These are phyloP conservation scores for Raja brachyura DNA, from an alignment of 2,113 vertebrate genomes.

Conservation along the genomic window DNA sequence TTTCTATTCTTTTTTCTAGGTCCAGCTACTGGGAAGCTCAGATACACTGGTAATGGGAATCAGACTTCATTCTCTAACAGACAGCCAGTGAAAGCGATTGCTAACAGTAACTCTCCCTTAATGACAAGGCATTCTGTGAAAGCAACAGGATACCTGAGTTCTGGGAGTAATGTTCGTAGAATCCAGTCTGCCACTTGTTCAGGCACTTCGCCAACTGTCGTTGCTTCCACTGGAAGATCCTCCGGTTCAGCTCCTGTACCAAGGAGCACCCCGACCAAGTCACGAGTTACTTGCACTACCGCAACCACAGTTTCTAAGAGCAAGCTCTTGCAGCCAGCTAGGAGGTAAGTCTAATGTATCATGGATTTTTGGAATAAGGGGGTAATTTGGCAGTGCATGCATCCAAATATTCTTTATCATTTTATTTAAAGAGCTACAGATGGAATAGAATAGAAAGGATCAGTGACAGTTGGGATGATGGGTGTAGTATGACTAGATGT, in stretches of 20 bases:
- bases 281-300: constrained; percentile 39
- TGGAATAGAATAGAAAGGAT: no score
- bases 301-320: constrained; percentile 54
- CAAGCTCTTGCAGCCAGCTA: constrained; percentile 60
- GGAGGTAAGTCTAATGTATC: constrained; percentile 56
- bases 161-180: constrained; percentile 50
- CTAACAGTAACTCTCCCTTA: constrained; percentile 57
- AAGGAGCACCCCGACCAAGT: constrained; percentile 52
- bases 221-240: constrained; percentile 48
- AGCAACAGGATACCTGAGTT: constrained; percentile 51
- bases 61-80: constrained; percentile 63
- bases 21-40: constrained; percentile 62
- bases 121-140: constrained; percentile 58
- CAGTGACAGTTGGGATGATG: no score
- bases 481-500: no score
- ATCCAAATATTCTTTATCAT: background rate
- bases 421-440: background rate
- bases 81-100: constrained; percentile 63
- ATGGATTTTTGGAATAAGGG: background rate
- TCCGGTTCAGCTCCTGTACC: constrained; percentile 43
- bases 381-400: background rate
- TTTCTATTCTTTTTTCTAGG: constrained; percentile 51
- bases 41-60: constrained; percentile 50
- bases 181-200: constrained; percentile 51
- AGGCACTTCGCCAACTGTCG: constrained; percentile 46